Evolutionary conservation across 2,888 invertebrate genomes (phyloP).

Genomic region (Andrena trimmerana): DNA sequence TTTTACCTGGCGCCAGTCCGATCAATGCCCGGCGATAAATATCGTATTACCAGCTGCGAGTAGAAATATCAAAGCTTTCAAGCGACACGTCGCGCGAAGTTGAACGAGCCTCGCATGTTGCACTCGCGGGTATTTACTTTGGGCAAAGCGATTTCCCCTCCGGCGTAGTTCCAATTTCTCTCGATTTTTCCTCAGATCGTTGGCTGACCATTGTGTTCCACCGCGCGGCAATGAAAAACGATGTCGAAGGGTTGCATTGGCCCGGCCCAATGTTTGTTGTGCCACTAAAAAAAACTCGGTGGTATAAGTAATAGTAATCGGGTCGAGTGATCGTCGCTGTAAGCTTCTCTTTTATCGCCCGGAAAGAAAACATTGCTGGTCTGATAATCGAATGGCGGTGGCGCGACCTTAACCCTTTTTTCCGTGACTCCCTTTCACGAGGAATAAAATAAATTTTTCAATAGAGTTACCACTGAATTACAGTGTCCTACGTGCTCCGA

Average conservation of each 20-base stretch:
- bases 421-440: not conserved
- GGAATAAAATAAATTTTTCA: not conserved
- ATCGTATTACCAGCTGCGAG: conserved; percentile 1
- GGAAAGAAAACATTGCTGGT: not conserved
- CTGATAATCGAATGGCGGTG: too few relatives aligned
- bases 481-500: too few relatives aligned
- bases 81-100: not conserved
- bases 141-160: not conserved
- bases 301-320: not conserved
- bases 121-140: conserved; percentile 1
- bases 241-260: not conserved
- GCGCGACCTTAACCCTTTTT: not conserved
- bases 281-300: not conserved
- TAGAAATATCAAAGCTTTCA: not conserved
- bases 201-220: not conserved
- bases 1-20: not conserved
- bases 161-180: not conserved
- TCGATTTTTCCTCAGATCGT: not conserved
- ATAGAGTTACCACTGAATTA: too few relatives aligned
- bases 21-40: not conserved
- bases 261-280: not conserved
- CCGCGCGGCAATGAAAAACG: not conserved
- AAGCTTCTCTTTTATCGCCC: not conserved
- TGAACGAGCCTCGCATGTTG: not conserved
- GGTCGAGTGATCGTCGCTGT: not conserved